Base-by-base conservation (phyloP, 2,888 invertebrate genomes). In the Timema cristinae region DNA sequence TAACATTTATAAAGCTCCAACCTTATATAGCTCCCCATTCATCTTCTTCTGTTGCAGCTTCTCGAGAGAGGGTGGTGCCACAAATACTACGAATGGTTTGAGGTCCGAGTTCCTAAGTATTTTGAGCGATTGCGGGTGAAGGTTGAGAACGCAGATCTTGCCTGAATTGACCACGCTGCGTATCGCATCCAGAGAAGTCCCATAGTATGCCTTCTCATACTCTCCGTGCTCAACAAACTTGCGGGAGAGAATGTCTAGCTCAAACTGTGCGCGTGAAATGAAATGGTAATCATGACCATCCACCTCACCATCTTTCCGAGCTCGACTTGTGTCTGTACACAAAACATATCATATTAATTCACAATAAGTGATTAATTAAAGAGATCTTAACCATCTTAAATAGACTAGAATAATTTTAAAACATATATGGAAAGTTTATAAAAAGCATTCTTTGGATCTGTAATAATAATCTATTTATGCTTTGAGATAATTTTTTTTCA, bases 281-380 rank as follows among this genome's bases (percentile, higher is more conserved):
- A 99, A 99, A 84, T 98, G 97, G 85, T 98, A 99, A 82, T 98
- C 97, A 80, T 96, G 95, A 0, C 97, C 97, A 78, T 98, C 95
- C 6, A 95, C 90, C 83, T 99, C 99, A 76, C 92, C 93, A 78
- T 95, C 95, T 81, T 94, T 93, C 76, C 93, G 89, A 0, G 95
- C 90, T 77, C 98, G 88, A 76, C 97, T 97, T 77, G 98, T 99
- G 82, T 98, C 97, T 97, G 84, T 2, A 81, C 11, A 54, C n/a
- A 11, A 72, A 69, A 32, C 15, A 56, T 11, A 1, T 7, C n/a
- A 4, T 32, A 32, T 32, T 32, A 32, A 32, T 32, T 32, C 32
- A 32, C 32, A 32, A 32, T 32, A 15, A 16, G 16, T 56, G 10
- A 1, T 56, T 56, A 16, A 9, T 56, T n/a, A 1, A 9, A 1